Conservation (phyloP, 2,888 invertebrate species). For the Lepetodrilus schrolli region DNA sequence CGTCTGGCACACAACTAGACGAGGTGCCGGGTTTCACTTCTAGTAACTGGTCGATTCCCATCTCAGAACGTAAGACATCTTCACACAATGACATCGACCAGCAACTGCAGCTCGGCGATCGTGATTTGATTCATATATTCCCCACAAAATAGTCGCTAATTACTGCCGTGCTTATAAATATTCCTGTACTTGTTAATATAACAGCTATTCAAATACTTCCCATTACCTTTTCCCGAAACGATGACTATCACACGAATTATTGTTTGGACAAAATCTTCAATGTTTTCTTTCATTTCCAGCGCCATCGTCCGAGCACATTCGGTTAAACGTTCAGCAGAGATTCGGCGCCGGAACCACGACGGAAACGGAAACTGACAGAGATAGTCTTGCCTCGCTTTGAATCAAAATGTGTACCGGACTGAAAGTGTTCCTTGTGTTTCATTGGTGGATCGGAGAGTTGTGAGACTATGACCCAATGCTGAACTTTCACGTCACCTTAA, state of each 20-base stretch:
- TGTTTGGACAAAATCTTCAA: slow-evolving; percentile 16
- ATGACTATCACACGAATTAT: background rate
- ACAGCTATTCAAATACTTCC: slow-evolving; percentile 21
- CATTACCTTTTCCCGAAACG: background rate
- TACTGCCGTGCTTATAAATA: slow-evolving; percentile 8
- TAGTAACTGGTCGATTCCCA: no score
- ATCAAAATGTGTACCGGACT: slow-evolving; percentile 22
- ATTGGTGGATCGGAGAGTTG: no score
- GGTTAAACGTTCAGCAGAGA: slow-evolving; percentile 58
- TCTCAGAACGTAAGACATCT: no score
- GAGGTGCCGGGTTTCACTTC: background rate
- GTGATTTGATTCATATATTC: background rate
- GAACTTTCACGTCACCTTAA: no score
- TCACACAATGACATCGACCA: no score
- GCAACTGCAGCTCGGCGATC: background rate
- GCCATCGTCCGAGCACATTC: slow-evolving; percentile 58
- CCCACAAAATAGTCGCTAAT: background rate
- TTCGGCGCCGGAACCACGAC: slow-evolving; percentile 47
- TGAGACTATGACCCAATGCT: no score
- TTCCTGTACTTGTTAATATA: slow-evolving; percentile 11
- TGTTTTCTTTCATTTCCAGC: slow-evolving; percentile 45
- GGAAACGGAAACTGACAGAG: slow-evolving; percentile 60
- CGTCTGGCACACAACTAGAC: background rate
- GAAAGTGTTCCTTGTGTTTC: slow-evolving; percentile 1
- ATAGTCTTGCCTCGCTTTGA: slow-evolving; percentile 63